Base-by-base conservation (phyloP, 2,888 invertebrate genomes). In the Ischnus inquisitorius region DNA sequence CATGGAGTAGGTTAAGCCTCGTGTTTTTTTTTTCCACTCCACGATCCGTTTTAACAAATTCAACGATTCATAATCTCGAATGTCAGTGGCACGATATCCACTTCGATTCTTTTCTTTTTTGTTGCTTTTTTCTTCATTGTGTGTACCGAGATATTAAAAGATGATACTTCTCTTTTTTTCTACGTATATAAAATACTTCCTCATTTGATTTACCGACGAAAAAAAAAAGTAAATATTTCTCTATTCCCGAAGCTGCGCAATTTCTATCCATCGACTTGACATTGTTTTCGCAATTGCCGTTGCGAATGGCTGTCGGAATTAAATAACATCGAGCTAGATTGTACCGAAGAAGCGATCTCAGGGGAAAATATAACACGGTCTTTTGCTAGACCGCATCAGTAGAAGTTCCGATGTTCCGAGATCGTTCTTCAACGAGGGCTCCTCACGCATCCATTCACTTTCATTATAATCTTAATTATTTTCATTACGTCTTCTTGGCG, bases 181-280 rank as follows among this genome's bases (percentile, higher is more conserved):
- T 74, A 67, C 64, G 28, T 74, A 77, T 83, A 83, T 80, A 80
- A 83, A 83, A 83, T 77, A 83, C 79, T 76, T 77, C 39, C 46
- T 72, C 62, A 43, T 78, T 82, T 74, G 25, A 68, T 83, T 80
- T 80, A 76, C 68, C 77, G 64, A 74, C 39, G 76, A 69, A 54
- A 65, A 65, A 25, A 51, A 77, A 14, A 57, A 57, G 74, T 77
- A 41, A 39, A 51, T 46, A 62, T 16, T 54, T 62, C 54, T 25
- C 57, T 57, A 41, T 71, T 28, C 41, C 69, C 34, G 43, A 69
- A 74, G 75, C 60, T 69, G 74, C 78, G 68, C 68, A 62, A 72
- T 46, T 77, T 71, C 12, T 25, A 14, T 22, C 54, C 34, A 34
- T 78, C 28, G 57, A 82, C 25, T 60, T 19, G 19, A 60, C 57